phyloP scores from a whole-genome alignment of 2,797 vertebrate genomes.

The Mormyrus hasselquistii region DNA sequence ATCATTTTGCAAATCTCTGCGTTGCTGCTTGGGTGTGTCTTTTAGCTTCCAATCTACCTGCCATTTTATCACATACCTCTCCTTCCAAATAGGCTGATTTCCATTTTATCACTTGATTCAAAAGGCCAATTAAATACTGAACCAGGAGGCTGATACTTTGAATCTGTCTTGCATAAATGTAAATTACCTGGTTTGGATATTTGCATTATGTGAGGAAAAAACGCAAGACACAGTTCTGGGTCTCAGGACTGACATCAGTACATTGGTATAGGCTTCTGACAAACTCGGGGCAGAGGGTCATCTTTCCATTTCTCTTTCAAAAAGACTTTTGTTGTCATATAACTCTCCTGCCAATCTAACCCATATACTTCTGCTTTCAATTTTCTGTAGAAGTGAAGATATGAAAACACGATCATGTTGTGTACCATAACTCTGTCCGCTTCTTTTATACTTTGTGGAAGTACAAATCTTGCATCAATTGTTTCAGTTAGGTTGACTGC shows the following conservation, averaged over 20 bases:
- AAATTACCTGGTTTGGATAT: too few species aligned
- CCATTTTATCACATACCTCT: neutral
- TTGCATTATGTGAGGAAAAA: too few species aligned
- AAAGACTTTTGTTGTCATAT: neutral
- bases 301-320: neutral
- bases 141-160: neutral
- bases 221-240: too few species aligned
- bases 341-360: neutral
- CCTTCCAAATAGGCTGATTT: neutral
- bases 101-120: neutral
- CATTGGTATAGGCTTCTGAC: neutral
- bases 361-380: neutral
- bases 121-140: neutral
- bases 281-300: neutral
- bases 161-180: neutral
- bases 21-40: neutral
- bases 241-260: too few species aligned
- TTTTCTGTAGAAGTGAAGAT: neutral
- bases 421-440: neutral
- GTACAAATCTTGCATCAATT: neutral
- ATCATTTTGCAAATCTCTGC: neutral
- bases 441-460: neutral
- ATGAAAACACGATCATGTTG: neutral
- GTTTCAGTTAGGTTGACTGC: neutral
- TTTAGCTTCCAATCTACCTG: neutral